Base-by-base conservation (phyloP, 2,888 invertebrate genomes). In the Nymphalis c-album region DNA sequence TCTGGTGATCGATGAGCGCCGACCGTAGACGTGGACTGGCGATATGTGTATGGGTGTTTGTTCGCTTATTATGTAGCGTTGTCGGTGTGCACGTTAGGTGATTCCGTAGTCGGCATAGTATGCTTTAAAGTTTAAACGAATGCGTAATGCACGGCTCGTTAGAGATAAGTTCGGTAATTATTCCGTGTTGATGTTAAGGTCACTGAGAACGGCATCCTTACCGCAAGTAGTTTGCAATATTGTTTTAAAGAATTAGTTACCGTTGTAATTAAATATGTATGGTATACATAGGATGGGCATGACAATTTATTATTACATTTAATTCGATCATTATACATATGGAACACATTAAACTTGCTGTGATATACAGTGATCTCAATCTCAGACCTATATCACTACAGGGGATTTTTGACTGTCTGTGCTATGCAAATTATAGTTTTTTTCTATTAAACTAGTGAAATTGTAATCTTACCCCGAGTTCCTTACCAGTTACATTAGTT, bases 281-380 rank as follows among this genome's bases (percentile, higher is more conserved):
- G 10, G 10, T 57, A 57, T 57, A 57, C 10, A 40, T n/a, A 18
- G 35, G n/a, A 18, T 40, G 40, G 57, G 6, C 31, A 40, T 57
- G 35, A 57, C 40, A 35, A 35, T 7, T 57, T 40, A 40, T 10
- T 57, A 40, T 57, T 40, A 10, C 35, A 51, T 59, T 64, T 53
- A 47, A n/a, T 59, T 55, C 35, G 47, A 7, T 20, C 22, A 17
- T 50, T 18, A 45, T 26, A 48, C 26, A 60, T 64, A 51, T 67
- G 64, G 67, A 67, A 71, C 50, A 35, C 26, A 18, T 57, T 62
- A 35, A 63, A 50, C 67, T 74, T 73, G 74, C 77, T 78, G 78
- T 78, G 76, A 79, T 77, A 76, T 73, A 74, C 65, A 71, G 75
- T 76, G 80, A 80, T 80, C 80, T 80, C 80, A 75, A 69, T 62